phyloP scores from a whole-genome alignment of 2,888 invertebrate species.

The Mechanitis mazaeus region DNA sequence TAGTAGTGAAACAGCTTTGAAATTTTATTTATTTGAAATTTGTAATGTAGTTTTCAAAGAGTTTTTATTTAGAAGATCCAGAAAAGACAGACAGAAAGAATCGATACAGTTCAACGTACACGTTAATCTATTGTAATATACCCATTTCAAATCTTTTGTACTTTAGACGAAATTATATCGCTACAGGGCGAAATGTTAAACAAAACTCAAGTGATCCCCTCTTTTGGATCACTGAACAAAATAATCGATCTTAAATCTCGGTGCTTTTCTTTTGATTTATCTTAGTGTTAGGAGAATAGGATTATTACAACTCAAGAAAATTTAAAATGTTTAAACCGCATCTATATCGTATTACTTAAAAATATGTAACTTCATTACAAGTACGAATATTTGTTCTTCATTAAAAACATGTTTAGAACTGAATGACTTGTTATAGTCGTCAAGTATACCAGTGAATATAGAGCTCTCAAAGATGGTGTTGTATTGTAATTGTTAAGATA shows the following conservation, averaged over 20 bases:
- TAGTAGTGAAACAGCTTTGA: no score
- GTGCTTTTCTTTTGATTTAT: conserved; percentile 31
- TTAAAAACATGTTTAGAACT: neutral
- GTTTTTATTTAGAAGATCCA: no score
- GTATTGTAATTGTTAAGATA: no score
- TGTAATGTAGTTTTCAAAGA: no score
- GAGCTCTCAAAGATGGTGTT: no score
- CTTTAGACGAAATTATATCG: conserved; percentile 17
- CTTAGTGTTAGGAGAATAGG: conserved; percentile 24
- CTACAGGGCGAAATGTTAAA: conserved; percentile 28
- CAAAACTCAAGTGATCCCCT: conserved; percentile 26
- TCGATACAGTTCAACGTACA: neutral
- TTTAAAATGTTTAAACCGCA: conserved; percentile 12
- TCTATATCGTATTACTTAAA: conserved; percentile 26
- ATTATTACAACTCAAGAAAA: conserved; percentile 25
- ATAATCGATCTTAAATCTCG: conserved; percentile 27
- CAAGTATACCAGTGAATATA: no score
- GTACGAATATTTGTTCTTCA: no score
- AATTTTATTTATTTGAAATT: no score
- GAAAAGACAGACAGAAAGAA: neutral
- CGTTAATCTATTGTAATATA: neutral
- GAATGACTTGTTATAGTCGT: no score
- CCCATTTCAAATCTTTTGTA: conserved; percentile 14
- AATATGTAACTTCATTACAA: neutral
- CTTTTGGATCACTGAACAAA: conserved; percentile 26